Conservation (phyloP, 2,888 invertebrate genomes). For the Ecdyonurus torrentis region DNA sequence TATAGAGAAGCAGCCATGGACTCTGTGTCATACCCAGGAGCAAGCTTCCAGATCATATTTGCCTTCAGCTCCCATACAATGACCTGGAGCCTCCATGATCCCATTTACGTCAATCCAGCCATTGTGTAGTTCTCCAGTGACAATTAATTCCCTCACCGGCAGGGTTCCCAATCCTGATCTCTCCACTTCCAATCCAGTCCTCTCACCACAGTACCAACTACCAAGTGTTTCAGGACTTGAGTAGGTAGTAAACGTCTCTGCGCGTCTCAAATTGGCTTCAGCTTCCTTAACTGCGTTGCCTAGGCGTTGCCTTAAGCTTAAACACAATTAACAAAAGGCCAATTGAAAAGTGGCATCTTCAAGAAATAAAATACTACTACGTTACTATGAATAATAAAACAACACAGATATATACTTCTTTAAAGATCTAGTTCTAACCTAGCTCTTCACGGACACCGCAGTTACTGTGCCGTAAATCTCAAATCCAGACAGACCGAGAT, state of each 20-base stretch:
- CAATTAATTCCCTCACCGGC: constrained; percentile 47
- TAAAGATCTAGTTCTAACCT: constrained; percentile 22
- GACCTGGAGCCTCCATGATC: constrained; percentile 93
- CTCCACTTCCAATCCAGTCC: constrained; percentile 93
- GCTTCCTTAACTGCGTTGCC: constrained; percentile 60
- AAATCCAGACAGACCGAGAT: constrained; percentile 85
- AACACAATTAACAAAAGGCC: too few species aligned
- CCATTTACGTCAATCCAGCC: constrained; percentile 98
- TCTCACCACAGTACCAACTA: constrained; percentile 78
- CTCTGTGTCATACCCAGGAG: constrained; percentile 50
- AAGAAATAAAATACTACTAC: too few species aligned
- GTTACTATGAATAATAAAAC: too few species aligned
- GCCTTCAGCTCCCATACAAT: constrained; percentile 92
- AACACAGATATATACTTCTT: too few species aligned
- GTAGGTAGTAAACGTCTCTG: constrained; percentile 55
- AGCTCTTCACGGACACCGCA: constrained; percentile 61
- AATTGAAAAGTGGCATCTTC: too few species aligned
- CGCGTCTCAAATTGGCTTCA: constrained; percentile 53
- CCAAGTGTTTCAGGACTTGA: constrained; percentile 61
- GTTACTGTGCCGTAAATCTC: constrained; percentile 89
- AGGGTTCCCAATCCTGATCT: constrained; percentile 74
- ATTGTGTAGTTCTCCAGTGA: constrained; percentile 86
- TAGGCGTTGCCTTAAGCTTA: too few species aligned
- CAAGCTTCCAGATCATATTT: constrained; percentile 84
- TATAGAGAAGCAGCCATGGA: constrained; percentile 21